Evolutionary conservation across 2,888 invertebrate species (phyloP).

Genomic region (Lymantria dispar): DNA sequence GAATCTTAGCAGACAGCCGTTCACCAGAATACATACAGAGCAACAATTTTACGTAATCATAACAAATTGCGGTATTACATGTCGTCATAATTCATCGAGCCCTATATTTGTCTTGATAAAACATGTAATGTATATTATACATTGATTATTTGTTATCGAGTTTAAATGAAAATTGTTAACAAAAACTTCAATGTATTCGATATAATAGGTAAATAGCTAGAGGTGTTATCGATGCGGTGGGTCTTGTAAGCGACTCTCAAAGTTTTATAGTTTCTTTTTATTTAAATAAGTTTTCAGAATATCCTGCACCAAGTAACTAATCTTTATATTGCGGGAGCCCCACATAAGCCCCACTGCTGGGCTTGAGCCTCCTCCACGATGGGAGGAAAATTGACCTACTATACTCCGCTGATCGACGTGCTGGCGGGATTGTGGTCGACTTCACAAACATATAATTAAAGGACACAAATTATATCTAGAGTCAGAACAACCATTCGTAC

Average conservation of each 20-base stretch:
- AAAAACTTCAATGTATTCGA: constrained; percentile 27
- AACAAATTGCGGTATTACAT: constrained; percentile 28
- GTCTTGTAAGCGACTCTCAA: constrained; percentile 30
- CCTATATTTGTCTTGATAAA: constrained; percentile 9
- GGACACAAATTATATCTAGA: too few species aligned
- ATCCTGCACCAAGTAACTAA: too few species aligned
- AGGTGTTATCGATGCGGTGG: constrained; percentile 36
- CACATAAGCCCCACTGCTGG: too few species aligned
- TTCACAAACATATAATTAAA: too few species aligned
- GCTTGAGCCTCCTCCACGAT: too few species aligned
- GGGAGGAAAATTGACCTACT: too few species aligned
- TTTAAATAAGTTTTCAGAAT: too few species aligned
- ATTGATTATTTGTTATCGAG: constrained; percentile 7
- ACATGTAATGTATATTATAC: constrained; percentile 13
- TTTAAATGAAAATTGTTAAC: constrained; percentile 3
- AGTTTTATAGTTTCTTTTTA: background rate
- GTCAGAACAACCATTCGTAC: too few species aligned
- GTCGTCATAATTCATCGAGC: constrained; percentile 37
- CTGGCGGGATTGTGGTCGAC: too few species aligned
- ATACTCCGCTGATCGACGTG: too few species aligned
- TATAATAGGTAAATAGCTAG: constrained; percentile 32
- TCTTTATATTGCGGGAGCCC: too few species aligned
- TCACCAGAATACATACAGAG: constrained; percentile 12
- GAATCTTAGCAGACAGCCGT: background rate
- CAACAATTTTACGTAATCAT: constrained; percentile 34